phyloP scores from a whole-genome alignment of 2,888 invertebrate genomes.

The Patella depressa region DNA sequence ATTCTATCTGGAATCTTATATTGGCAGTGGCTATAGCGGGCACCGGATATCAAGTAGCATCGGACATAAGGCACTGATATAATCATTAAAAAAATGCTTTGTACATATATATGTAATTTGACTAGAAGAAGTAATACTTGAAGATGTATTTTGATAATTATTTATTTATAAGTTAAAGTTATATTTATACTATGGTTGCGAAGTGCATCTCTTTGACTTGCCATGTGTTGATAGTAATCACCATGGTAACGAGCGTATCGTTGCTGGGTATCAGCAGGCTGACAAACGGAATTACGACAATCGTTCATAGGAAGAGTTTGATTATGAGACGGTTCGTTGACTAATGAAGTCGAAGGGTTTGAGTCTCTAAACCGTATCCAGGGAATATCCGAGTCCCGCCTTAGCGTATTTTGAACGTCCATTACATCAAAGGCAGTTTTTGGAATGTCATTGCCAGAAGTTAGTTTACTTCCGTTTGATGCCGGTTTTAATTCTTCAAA shows the following conservation, averaged over 20 bases:
- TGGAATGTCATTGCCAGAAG: constrained; percentile 18
- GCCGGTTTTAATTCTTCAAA: constrained; percentile 52
- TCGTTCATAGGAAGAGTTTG: constrained; percentile 11
- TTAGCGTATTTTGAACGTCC: constrained; percentile 21
- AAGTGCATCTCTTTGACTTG: not conserved
- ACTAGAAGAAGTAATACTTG: no score
- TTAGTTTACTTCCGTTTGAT: constrained; percentile 17
- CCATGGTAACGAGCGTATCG: constrained; percentile 27
- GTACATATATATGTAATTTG: no score
- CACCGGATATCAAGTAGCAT: no score
- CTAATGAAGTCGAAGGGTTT: constrained; percentile 7
- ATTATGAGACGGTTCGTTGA: not conserved
- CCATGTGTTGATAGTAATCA: constrained; percentile 11
- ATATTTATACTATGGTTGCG: constrained; percentile 65
- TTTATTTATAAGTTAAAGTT: constrained; percentile 58
- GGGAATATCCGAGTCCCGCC: constrained; percentile 22
- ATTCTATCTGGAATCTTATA: no score
- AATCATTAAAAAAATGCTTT: no score
- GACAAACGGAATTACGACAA: constrained; percentile 10
- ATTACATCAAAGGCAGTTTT: constrained; percentile 31
- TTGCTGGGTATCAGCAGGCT: constrained; percentile 17
- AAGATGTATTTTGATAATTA: no score
- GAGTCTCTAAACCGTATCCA: constrained; percentile 26
- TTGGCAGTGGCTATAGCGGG: no score
- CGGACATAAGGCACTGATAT: no score